Evolutionary conservation across 2,113 vertebrate species (phyloP), one percentile per base, ranked within the genome.

Genomic region (Ceyx melanurus): DNA sequence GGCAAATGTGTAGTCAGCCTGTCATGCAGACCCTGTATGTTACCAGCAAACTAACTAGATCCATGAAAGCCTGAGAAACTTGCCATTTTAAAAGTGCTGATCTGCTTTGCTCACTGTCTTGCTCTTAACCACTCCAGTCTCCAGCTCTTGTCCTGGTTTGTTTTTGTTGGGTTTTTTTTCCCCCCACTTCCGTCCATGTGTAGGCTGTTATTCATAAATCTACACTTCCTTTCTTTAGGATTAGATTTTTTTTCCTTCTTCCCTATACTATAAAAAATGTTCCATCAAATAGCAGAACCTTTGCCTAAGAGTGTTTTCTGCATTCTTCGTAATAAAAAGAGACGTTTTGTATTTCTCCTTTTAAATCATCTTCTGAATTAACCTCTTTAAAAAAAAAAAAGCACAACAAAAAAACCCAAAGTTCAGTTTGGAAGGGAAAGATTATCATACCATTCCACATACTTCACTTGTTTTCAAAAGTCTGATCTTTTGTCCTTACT

Each of bases 381-480:
- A 74, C 82, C 21, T 88, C 43, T 70, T 85, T 54, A 72, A 35
- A 46, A 87, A 87, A 54, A 72, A 35, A 46, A 87, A 87, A 86
- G 45, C 25, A 54, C 31, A 61, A 45, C 65, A 40, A 26, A 88
- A 42, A 85, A 31, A 60, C 35, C 0, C 2, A 2, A 81, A 79
- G 51, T 87, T 92, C 64, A 10, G 42, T 86, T 93, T 94, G 71
- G 80, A 86, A 84, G 82, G 76, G 80, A 62, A 91, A 85, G 75
- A 82, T 92, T 93, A 54, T 75, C 85, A 77, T 96, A 72, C 74
- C 79, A 62, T 96, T 97, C 77, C 77, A 75, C 56, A 48, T 96
- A 96, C 76, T 90, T 96, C 35, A 84, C 75, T 95, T 95, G 46
- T 95, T 96, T 97, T 97, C 77, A 68, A 19, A 96, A 94, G 90